These are phyloP conservation scores for Drosophila tani DNA, from an alignment of 1,140 invertebrate genomes.

Conservation along the genomic window DNA sequence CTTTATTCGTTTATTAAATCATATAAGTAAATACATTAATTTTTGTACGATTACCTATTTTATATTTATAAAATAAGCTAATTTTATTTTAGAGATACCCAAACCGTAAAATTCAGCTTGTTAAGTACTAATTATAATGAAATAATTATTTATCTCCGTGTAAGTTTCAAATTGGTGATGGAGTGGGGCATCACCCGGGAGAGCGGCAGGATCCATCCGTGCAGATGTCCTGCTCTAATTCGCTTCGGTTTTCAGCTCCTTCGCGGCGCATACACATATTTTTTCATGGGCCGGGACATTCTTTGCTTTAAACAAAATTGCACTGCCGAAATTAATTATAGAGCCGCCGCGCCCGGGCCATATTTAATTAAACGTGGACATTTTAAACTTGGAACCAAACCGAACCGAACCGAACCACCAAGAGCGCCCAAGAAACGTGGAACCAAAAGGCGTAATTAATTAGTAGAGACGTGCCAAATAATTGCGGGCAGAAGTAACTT, in stretches of 20 bases:
- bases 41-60: too few species aligned
- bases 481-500: conserved; percentile 79
- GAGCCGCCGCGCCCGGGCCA: conserved; percentile 63
- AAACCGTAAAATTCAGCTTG: too few species aligned
- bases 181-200: conserved; percentile 5
- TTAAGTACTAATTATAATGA: not conserved
- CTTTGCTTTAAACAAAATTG: conserved; percentile 80
- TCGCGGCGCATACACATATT: conserved; percentile 4
- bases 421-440: conserved; percentile 39
- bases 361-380: conserved; percentile 82
- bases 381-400: conserved; percentile 61
- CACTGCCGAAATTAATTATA: conserved; percentile 81
- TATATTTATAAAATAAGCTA: too few species aligned
- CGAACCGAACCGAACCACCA: conserved; percentile 10
- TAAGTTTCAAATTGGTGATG: conserved; percentile 11
- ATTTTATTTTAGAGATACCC: too few species aligned
- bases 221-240: conserved; percentile 71
- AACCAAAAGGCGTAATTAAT: conserved; percentile 81
- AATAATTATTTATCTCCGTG: conserved; percentile 1
- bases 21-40: too few species aligned
- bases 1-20: too few species aligned
- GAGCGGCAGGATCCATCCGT: conserved; percentile 31
- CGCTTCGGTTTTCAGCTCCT: conserved; percentile 43
- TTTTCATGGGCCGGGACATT: conserved; percentile 55
- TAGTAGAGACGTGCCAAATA: conserved; percentile 81